Percentiles rank a stretch among this genome's conserved stretches.
phyloP scores from a whole-genome alignment of 2,888 invertebrate species.

The Sminthurinus aureus region DNA sequence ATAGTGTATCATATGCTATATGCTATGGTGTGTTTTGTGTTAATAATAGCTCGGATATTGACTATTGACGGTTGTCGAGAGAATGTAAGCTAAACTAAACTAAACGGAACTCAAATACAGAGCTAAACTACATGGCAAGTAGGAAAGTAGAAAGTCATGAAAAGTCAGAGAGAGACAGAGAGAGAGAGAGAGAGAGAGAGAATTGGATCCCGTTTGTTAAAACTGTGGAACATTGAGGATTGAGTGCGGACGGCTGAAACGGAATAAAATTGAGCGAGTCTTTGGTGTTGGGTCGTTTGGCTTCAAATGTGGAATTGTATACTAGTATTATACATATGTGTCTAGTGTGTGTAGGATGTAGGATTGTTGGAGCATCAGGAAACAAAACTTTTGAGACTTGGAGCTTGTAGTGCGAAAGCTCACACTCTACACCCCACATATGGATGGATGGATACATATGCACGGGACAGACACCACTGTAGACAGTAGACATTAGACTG shows the following conservation, averaged over 20 bases:
- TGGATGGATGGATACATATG: neutral
- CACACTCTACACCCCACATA: neutral
- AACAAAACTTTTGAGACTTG: neutral
- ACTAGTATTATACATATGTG: neutral
- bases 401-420: neutral
- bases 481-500: too few relatives aligned
- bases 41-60: slow-evolving; percentile 1
- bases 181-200: slow-evolving; percentile 20
- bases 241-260: neutral
- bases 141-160: neutral
- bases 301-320: neutral
- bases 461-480: too few relatives aligned
- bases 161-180: slow-evolving; percentile 11
- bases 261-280: neutral
- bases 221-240: slow-evolving; percentile 1
- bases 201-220: slow-evolving; percentile 15
- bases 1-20: too few relatives aligned
- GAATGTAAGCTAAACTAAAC: neutral
- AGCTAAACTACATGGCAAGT: too few relatives aligned
- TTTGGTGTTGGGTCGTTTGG: neutral
- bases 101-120: too few relatives aligned
- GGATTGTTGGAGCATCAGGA: neutral
- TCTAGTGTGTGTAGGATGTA: neutral
- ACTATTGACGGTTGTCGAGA: too few relatives aligned
- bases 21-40: too few relatives aligned